Conservation (phyloP, 2,113 vertebrate species). For the Cheilinus undulatus region DNA sequence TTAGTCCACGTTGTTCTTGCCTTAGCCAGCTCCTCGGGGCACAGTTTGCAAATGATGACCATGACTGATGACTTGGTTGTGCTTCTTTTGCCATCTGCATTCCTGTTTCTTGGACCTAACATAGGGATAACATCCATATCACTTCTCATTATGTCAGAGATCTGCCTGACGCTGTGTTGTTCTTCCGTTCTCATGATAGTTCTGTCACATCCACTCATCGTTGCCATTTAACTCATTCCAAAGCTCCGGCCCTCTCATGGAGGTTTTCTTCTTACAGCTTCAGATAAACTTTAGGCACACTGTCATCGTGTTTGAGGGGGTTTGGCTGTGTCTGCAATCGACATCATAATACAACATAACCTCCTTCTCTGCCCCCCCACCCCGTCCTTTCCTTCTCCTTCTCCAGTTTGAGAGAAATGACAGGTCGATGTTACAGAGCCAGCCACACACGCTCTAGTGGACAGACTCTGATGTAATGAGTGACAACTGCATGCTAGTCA, state of each 20-base stretch:
- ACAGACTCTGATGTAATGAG: constrained; percentile 41
- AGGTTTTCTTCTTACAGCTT: constrained; percentile 43
- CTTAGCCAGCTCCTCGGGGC: constrained; percentile 51
- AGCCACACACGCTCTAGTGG: constrained; percentile 37
- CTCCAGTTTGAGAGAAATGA: constrained; percentile 32
- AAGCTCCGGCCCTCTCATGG: constrained; percentile 25
- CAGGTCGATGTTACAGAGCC: constrained; percentile 43
- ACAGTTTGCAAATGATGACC: constrained; percentile 40
- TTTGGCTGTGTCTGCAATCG: constrained; percentile 34
- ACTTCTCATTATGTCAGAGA: constrained; percentile 66
- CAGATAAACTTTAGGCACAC: constrained; percentile 33
- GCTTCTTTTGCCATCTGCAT: constrained; percentile 51
- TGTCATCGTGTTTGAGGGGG: constrained; percentile 22
- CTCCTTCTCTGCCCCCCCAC: constrained; percentile 5
- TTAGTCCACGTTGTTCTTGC: constrained; percentile 45
- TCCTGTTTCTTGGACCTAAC: constrained; percentile 47
- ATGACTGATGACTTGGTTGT: constrained; percentile 56
- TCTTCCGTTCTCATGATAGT: constrained; percentile 43
- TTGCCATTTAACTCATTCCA: constrained; percentile 56
- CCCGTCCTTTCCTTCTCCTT: constrained; percentile 19
- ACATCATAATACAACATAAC: constrained; percentile 18
- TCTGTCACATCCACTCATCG: constrained; percentile 61
- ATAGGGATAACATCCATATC: constrained; percentile 53
- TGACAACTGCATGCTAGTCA: constrained; percentile 58
- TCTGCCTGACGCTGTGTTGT: constrained; percentile 49